phyloP scores from a whole-genome alignment of 2,888 invertebrate species.

The Geophilus truncorum region DNA sequence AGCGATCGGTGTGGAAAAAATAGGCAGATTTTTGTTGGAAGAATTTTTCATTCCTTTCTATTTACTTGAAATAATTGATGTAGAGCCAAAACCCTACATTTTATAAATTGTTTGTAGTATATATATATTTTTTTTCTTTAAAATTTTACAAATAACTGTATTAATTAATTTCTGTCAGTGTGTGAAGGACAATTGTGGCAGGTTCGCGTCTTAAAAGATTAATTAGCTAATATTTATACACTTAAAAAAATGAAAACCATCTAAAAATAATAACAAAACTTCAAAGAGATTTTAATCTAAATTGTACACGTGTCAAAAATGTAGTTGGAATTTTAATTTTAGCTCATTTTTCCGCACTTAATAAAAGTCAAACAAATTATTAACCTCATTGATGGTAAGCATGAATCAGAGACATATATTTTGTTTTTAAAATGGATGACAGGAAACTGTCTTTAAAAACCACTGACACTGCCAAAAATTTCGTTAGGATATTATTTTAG shows the following conservation, averaged over 20 bases:
- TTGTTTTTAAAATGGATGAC: not conserved
- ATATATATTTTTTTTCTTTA: too few relatives aligned
- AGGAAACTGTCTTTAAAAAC: constrained; percentile 1
- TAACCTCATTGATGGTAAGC: constrained; percentile 3
- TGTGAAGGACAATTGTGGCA: not conserved
- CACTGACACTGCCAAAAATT: not conserved
- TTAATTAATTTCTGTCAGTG: not conserved
- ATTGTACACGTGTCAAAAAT: not conserved
- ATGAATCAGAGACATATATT: constrained; percentile 16
- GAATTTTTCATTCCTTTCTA: not conserved
- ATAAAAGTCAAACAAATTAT: constrained; percentile 21
- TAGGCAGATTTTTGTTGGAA: not conserved
- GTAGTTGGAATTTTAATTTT: constrained; percentile 17
- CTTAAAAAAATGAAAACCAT: too few relatives aligned
- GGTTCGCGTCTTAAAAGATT: not conserved
- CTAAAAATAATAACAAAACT: not conserved
- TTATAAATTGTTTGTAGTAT: not conserved
- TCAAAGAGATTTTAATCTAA: not conserved
- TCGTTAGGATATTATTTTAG: not conserved
- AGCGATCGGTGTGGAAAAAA: not conserved
- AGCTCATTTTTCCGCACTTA: not conserved
- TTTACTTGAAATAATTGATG: not conserved
- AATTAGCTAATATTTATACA: not conserved
- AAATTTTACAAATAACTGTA: not conserved
- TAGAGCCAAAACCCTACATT: not conserved